Evolutionary conservation across 2,888 invertebrate genomes (phyloP).

Genomic region (Lathronympha strigana): DNA sequence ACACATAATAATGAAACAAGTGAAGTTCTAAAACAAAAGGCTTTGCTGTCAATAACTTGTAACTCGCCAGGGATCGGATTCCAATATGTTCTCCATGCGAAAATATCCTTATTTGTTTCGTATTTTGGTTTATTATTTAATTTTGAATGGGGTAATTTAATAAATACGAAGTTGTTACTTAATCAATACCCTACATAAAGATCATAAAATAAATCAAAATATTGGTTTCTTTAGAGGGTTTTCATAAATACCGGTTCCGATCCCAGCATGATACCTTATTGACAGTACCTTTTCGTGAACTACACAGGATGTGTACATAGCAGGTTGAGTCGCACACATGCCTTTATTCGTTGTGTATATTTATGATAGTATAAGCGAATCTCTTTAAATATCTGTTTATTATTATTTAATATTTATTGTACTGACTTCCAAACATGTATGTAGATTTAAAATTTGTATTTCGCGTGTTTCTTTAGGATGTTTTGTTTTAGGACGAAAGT

Average conservation of each 20-base stretch:
- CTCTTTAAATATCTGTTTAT: constrained; percentile 64
- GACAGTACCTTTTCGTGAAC: not conserved
- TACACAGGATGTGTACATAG: constrained; percentile 45
- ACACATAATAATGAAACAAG: constrained; percentile 55
- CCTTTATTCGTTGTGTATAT: constrained; percentile 71
- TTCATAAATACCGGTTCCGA: too few species aligned
- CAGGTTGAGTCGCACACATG: constrained; percentile 63
- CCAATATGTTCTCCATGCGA: too few species aligned
- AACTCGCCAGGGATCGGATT: too few species aligned
- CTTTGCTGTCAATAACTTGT: not conserved
- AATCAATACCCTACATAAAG: too few species aligned
- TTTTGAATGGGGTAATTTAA: too few species aligned
- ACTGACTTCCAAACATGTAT: constrained; percentile 24
- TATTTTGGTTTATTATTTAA: too few species aligned
- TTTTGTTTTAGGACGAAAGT: not conserved
- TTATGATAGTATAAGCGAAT: constrained; percentile 56
- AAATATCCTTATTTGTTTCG: too few species aligned
- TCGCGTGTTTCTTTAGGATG: not conserved
- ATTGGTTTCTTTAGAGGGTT: too few species aligned
- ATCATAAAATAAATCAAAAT: too few species aligned
- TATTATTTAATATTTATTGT: constrained; percentile 44
- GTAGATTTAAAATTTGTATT: constrained; percentile 16
- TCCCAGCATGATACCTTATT: too few species aligned
- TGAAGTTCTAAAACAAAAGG: constrained; percentile 14
- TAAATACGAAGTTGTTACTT: too few species aligned